A percentile compares a stretch with the other conserved stretches of the same genome.
Evolutionary conservation across 2,797 vertebrate genomes (phyloP).

Genomic region (Acanthis flammea): DNA sequence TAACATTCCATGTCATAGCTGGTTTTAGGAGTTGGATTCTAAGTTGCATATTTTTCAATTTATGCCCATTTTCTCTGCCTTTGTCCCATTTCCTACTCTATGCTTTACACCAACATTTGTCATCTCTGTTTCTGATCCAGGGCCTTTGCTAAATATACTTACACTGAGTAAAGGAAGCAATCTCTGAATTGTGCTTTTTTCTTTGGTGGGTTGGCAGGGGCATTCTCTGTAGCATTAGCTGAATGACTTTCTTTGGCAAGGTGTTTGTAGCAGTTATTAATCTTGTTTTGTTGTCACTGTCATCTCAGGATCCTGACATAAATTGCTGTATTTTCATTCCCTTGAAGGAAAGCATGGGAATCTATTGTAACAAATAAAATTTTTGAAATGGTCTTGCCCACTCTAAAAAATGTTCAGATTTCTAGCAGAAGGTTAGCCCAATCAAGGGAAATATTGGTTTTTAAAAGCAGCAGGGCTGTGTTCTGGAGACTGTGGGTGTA

Average conservation of each 20-base stretch:
- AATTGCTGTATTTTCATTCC: neutral
- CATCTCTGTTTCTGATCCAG: neutral
- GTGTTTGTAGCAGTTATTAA: conserved; percentile 2
- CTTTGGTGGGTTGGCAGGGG: neutral
- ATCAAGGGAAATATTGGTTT: neutral
- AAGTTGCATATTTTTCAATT: neutral
- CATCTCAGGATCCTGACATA: neutral
- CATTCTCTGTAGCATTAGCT: conserved; percentile 1
- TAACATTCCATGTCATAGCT: neutral
- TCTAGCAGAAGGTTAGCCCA: neutral
- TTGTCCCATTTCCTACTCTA: neutral
- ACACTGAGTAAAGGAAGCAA: neutral
- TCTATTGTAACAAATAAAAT: neutral
- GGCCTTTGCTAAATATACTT: neutral
- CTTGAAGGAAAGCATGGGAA: neutral
- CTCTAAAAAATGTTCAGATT: neutral
- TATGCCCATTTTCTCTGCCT: neutral
- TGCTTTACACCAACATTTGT: neutral
- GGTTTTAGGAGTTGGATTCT: neutral
- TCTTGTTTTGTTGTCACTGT: conserved; percentile 3
- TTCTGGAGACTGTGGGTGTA: neutral
- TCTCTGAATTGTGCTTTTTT: neutral
- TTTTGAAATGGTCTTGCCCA: neutral
- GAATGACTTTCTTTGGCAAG: conserved; percentile 10
- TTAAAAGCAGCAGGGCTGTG: neutral